Base-by-base conservation (phyloP, 2,888 invertebrate genomes). In the Periphyllus acericola region DNA sequence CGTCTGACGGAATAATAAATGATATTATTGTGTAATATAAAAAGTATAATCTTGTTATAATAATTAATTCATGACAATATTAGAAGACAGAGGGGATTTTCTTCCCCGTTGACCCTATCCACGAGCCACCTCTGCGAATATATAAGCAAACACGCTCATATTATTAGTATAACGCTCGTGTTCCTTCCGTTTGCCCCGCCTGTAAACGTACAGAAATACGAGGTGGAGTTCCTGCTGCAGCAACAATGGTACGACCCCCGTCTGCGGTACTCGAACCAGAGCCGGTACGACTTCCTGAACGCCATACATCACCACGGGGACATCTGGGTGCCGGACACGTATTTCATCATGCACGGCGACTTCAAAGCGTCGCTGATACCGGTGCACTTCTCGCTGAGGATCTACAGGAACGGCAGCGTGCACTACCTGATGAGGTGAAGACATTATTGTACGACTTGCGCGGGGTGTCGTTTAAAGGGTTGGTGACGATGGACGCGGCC, bases 321-420 rank as follows among this genome's bases (percentile, higher is more conserved):
- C 91, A 96, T 97, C 92, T 97, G 97, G 97, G 93, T 97, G 91
- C 97, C 98, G 89, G 98, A 98, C 93, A 97, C 97, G 89, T 97
- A 97, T 92, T 98, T 98, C 93, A 97, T 97, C 92, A 97, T 97
- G 96, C 97, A 98, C 92, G 98, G 98, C 90, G 97, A 98, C 93
- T 98, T 97, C 93, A 97, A 97, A 94, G 96, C 97, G 92, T 97
- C 97, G 90, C 95, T 97, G 92, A 96, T 96, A 92, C 97, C 97
- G 90, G 96, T 97, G 93, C 97, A 97, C 93, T 97, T 98, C 91
- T 96, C 97, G 90, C 94, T 98, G 92, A 94, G 97, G 92, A 97
- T 98, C 91, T 97, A 95, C 92, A 95, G 96, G 91, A 97, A 97
- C 92, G 98, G 98, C 92, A 97, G 97, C 91, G 97, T 98, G 92